Evolutionary conservation across 2,888 invertebrate species (phyloP).

Genomic region (Falcaria lacertinaria): DNA sequence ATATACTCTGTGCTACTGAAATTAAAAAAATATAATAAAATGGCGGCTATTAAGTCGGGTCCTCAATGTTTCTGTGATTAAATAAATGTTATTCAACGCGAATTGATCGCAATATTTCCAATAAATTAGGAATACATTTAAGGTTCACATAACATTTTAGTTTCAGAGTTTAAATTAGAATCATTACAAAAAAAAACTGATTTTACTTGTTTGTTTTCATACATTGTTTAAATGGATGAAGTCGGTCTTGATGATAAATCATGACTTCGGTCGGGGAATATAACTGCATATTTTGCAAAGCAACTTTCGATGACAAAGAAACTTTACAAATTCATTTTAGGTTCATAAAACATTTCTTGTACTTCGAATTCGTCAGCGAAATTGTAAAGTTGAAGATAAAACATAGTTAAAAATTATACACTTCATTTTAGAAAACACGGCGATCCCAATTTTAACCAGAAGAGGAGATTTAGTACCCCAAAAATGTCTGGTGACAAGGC

Average conservation of each 20-base stretch:
- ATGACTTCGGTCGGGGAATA: constrained; percentile 59
- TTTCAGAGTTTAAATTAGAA: no score
- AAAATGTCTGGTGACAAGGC: constrained; percentile 33
- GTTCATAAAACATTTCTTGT: constrained; percentile 47
- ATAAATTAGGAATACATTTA: no score
- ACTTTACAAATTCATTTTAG: constrained; percentile 82
- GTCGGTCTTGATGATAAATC: constrained; percentile 7
- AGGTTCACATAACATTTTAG: no score
- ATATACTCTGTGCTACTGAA: no score
- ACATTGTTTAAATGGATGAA: constrained; percentile 7
- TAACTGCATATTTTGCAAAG: constrained; percentile 80
- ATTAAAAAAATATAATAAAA: no score
- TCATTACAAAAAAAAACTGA: no score
- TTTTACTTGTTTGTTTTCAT: not conserved
- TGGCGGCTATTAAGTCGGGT: no score
- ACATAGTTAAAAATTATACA: not conserved
- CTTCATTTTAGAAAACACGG: constrained; percentile 80
- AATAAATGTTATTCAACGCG: no score
- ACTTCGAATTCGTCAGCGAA: no score
- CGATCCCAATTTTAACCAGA: constrained; percentile 78
- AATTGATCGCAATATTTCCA: no score
- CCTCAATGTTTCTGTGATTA: no score
- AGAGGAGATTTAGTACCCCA: constrained; percentile 22
- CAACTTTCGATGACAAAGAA: constrained; percentile 76
- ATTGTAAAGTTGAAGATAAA: no score